Evolutionary conservation across 2,888 invertebrate genomes (phyloP), one percentile per base, ranked within the genome.

Genomic region (Apamea crenata): DNA sequence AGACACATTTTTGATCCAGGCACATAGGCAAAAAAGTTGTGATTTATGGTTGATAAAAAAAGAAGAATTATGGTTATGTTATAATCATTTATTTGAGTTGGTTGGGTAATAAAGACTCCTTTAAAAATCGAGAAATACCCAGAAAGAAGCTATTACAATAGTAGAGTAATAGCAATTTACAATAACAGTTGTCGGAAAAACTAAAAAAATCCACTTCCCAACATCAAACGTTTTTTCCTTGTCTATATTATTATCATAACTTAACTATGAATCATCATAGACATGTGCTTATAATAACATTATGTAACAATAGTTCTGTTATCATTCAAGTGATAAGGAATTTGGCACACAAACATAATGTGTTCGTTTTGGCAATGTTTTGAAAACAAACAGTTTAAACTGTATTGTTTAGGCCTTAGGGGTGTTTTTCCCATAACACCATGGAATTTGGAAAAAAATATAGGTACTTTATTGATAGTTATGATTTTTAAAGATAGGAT

Each of bases 301-400:
- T 85, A 87, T 65, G 69, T 73, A 83, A 74, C 70, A 75, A 86
- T 59, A 25, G 21, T 40, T 61, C 8, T 73, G 72, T 75, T 86
- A 87, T 82, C 72, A 75, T 36, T 75, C 40, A 78, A 59, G 53
- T 79, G 78, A 78, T 81, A 80, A 79, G 50, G 50, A 59, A 74
- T 82, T 83, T 68, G 53, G 59, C 80, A 81, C 56, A 69, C 63
- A 82, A 4, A 36, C n/a, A 73, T 40, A 7, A 44, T n/a, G 29
- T 16, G 56, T 63, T 78, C 74, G 8, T 50, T 65, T 40, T 74
- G 67, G 29, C 65, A 69, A 72, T 74, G 18, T 67, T 77, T 61
- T 44, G 25, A 72, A 70, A 82, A 76, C 29, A 71, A 68, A 85
- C 56, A 84, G 32, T 61, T 85, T 67, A 50, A 53, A 78, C 83